Base-by-base conservation (phyloP, 2,113 vertebrate species). In the Todiramphus saurophagus region DNA sequence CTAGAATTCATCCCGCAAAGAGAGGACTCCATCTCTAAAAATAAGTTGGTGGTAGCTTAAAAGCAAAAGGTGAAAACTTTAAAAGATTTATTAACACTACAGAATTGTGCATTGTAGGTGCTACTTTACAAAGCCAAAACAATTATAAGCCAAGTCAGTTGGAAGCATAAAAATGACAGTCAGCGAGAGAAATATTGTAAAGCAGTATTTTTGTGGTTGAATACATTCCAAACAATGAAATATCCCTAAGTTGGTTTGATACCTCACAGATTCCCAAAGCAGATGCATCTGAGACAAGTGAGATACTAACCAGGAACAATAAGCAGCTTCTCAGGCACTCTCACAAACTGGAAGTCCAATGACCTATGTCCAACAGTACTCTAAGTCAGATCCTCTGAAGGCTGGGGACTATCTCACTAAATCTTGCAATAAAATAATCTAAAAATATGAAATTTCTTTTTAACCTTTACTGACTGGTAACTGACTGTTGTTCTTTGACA, bases 101-200 rank as follows among this genome's bases (percentile, higher is more conserved):
- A 2, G 68, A 62, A 35, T 10, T 0, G 0, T 37, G n/a, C 19
- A 50, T 28, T 59, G 39, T 9, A 84, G 13, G 5, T 35, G 20
- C 48, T 79, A n/a, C 25, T 80, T 89, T 43, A 75, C 31, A 89
- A 79, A 84, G 53, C 53, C 8, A 9, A 79, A 91, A 68, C 53
- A 68, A 63, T 27, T 20, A 27, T 4, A 77, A 60, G 24, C 8
- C 13, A 76, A 69, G 27, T 50, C 58, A 68, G 9, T 3, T 59
- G 35, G 48, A 87, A 35, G 25, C 16, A 87, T 10, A 35, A 56
- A 60, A 82, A 59, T 18, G 5, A 35, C 18, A 50, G 41, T 20
- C 27, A 30, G 7, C 14, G 6, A 67, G 8, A 84, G 16, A 84
- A 84, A 39, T 44, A 44, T 48, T 17, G 43, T 10, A 64, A 28